A percentile compares a stretch with the other conserved stretches of the same genome.
Conservation (phyloP, 2,797 vertebrate species). For the Danio jaintianensis region DNA sequence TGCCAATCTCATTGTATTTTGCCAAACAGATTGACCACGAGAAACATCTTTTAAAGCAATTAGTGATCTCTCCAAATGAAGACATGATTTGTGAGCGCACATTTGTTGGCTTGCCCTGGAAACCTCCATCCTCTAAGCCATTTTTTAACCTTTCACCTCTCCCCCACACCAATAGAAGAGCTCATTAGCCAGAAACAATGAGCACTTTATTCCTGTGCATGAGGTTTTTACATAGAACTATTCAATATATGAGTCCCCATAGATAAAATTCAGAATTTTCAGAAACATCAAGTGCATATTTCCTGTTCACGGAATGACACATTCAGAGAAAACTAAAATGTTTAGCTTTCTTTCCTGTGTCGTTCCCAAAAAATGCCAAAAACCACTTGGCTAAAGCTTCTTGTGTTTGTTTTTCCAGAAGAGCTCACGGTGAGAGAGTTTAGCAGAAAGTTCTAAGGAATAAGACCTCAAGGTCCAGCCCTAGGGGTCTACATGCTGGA, state of each 20-base stretch:
- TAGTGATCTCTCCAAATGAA: background rate
- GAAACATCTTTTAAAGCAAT: constrained; percentile 18
- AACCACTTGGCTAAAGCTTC: constrained; percentile 3
- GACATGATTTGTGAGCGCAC: constrained; percentile 2
- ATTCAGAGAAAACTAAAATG: too few relatives aligned
- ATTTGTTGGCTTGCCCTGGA: constrained; percentile 5
- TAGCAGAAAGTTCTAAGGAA: background rate
- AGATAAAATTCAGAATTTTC: background rate
- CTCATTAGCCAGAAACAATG: background rate
- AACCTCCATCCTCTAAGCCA: background rate
- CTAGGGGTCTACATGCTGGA: constrained; percentile 61
- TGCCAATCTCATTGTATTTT: too few relatives aligned
- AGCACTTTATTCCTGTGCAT: background rate
- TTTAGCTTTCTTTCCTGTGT: background rate
- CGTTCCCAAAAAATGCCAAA: background rate
- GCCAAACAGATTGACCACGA: background rate
- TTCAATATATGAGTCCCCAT: too few relatives aligned
- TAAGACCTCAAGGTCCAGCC: constrained; percentile 61
- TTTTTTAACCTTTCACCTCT: constrained; percentile 20
- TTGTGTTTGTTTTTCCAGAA: constrained; percentile 42
- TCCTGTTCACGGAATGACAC: background rate
- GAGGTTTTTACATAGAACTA: background rate
- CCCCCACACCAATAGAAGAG: background rate
- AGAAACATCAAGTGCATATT: background rate
- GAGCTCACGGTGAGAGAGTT: constrained; percentile 23